Evolutionary conservation across 2,113 vertebrate genomes (phyloP), one percentile per base, ranked within the genome.

Genomic region (Glaucidium brasilianum): DNA sequence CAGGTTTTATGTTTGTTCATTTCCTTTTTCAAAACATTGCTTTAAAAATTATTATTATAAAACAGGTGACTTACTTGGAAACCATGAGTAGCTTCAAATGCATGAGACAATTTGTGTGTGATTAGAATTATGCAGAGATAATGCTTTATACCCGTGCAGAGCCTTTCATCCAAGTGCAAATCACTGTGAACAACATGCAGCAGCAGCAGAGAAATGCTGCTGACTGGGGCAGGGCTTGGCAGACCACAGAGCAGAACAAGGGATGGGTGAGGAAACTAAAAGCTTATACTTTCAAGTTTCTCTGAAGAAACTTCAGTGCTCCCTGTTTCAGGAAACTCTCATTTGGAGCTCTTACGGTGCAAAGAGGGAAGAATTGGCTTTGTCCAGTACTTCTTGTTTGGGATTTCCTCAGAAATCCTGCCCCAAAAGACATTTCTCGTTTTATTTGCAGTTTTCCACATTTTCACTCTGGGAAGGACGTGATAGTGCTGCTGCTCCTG

Each of bases 1-100:
- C 81, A 81, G 92, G 71, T 92, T 96, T 97, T 97, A 97, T 93
- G 85, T 92, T 95, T 92, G 67, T 78, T 97, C 91, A 95, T 97
- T 95, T 96, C 90, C 96, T 95, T 92, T 96, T 82, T 50, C 68
- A 84, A 96, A 97, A 73, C 59, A 87, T 77, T 84, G 67, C 75
- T 78, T 96, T 92, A 12, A 92, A 94, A 94, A 95, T 96, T 96
- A 95, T 92, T 71, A 67, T 92, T 84, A 55, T 72, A 79, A 87
- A 96, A 30, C 85, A 96, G 90, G 93, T 95, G 93, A 95, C 83
- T 96, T 90, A 16, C 83, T 96, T 90, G 15, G 69, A 96, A 92
- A 80, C 55, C 68, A 53, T 0, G 7, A 96, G 73, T 86, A 94
- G 91, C 76, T 94, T 92, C 73, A 96, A 97, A 97, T 97, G 94